A percentile compares a stretch with the other conserved stretches of the same genome.
Evolutionary conservation across 2,888 invertebrate species (phyloP).

Genomic region (Ramazzottius varieornatus): DNA sequence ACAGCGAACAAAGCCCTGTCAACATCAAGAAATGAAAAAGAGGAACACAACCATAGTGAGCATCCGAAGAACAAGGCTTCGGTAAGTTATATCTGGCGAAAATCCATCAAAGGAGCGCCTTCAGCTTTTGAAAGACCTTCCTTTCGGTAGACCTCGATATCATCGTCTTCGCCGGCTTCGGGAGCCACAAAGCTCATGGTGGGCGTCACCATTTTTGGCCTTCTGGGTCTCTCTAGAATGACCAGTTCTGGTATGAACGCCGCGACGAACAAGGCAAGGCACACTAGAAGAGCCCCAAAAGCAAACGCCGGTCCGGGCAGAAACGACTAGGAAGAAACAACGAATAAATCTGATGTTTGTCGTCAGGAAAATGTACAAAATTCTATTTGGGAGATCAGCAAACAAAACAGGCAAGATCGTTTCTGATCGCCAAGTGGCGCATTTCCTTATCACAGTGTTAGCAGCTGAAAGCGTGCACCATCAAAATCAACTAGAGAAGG

Average conservation of each 20-base stretch:
- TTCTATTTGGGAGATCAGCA: neutral
- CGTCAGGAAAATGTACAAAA: neutral
- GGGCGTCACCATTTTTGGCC: neutral
- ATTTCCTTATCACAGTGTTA: neutral
- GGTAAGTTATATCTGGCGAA: no score
- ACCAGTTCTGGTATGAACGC: constrained; percentile 23
- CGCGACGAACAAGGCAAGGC: constrained; percentile 65
- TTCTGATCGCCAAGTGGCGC: no score
- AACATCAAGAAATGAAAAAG: no score
- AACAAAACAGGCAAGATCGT: no score
- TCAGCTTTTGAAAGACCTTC: neutral
- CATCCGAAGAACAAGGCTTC: no score
- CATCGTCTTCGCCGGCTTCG: neutral
- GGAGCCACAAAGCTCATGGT: constrained; percentile 1
- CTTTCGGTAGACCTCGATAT: neutral
- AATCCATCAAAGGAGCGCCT: neutral
- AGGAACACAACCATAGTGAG: no score
- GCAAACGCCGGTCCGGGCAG: constrained; percentile 96
- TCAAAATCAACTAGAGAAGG: no score
- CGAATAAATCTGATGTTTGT: constrained; percentile 9
- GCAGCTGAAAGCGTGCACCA: no score
- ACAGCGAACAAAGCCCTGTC: no score
- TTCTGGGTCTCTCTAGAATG: neutral
- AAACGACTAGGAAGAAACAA: constrained; percentile 30
- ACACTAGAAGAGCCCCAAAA: constrained; percentile 80